Base-by-base conservation (phyloP, 2,113 vertebrate species). In the Alectura lathami region DNA sequence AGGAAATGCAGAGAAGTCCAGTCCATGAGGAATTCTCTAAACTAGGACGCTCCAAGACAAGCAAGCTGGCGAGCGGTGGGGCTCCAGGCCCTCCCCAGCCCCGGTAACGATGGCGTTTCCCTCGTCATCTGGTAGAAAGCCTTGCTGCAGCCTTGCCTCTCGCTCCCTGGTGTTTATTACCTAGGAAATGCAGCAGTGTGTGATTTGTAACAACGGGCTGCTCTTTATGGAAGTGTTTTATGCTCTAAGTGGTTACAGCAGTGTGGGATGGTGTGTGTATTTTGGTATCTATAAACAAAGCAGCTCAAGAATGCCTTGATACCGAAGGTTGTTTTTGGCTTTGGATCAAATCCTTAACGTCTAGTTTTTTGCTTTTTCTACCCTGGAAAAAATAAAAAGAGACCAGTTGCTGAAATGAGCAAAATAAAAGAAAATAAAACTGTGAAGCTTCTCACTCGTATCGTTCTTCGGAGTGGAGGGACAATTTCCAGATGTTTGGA, bases 231-330 rank as follows among this genome's bases (percentile, higher is more conserved):
- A 85, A 91, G 89, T 2, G 57, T 16, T 94, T 91, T 85, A 21
- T 86, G 87, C 87, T 85, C 76, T 67, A 30, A 79, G 95, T 83
- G 92, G 66, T 94, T 92, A 60, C 95, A 94, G 96, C 93, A 89
- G 81, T 22, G 94, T 59, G 91, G 94, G 87, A 24, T 85, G 89
- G 47, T 83, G 89, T 94, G 95, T 96, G 83, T 95, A 93, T 89
- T 96, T 91, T 93, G 95, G 96, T 96, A 96, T 96, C 96, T 95
- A 97, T 95, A 96, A 97, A 97, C 95, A 97, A 95, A 97, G 95
- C 89, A 80, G 87, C 96, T 96, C 91, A 94, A 90, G 95, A 96
- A 96, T 95, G 95, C 94, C 94, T 93, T 95, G 94, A 97, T 97
- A 95, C 89, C 89, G 64, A 93, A 97, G 96, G 96, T 97, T 96